These are phyloP conservation scores for Oreotrochilus melanogaster DNA, from an alignment of 2,113 vertebrate species.

Conservation along the genomic window DNA sequence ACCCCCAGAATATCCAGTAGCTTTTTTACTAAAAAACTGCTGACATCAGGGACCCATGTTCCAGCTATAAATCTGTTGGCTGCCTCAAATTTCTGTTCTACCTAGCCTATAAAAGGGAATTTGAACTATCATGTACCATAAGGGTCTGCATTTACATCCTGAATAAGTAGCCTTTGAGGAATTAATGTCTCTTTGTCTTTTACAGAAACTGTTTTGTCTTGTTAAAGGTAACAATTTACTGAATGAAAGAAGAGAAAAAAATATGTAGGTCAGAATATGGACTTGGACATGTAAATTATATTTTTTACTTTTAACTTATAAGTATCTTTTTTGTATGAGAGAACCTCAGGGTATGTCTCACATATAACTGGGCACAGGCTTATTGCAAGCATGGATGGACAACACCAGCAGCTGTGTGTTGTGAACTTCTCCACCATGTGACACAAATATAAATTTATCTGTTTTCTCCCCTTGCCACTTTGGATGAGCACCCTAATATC, in stretches of 20 bases:
- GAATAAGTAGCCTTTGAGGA: not conserved
- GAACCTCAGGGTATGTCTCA: not conserved
- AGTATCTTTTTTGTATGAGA: not conserved
- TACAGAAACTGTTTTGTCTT: not conserved
- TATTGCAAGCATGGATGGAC: accelerated
- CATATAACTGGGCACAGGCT: not conserved
- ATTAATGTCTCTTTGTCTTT: not conserved
- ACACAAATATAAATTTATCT: not conserved
- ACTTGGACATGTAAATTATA: not conserved
- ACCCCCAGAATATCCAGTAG: too few species aligned
- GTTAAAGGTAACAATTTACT: not conserved
- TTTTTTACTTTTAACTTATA: not conserved
- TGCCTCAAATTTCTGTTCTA: too few species aligned
- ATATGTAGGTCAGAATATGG: not conserved
- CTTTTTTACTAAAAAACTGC: too few species aligned
- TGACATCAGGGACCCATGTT: too few species aligned
- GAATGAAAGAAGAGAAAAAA: not conserved
- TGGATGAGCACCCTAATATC: not conserved
- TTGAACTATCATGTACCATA: not conserved
- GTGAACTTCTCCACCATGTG: not conserved
- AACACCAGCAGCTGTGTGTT: not conserved
- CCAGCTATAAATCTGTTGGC: too few species aligned
- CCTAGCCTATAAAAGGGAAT: too few species aligned
- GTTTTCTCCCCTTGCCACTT: not conserved
- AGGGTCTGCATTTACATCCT: not conserved